These are phyloP conservation scores for Sciurus vulgaris DNA, from an alignment of 2,797 vertebrate genomes.

Conservation along the genomic window DNA sequence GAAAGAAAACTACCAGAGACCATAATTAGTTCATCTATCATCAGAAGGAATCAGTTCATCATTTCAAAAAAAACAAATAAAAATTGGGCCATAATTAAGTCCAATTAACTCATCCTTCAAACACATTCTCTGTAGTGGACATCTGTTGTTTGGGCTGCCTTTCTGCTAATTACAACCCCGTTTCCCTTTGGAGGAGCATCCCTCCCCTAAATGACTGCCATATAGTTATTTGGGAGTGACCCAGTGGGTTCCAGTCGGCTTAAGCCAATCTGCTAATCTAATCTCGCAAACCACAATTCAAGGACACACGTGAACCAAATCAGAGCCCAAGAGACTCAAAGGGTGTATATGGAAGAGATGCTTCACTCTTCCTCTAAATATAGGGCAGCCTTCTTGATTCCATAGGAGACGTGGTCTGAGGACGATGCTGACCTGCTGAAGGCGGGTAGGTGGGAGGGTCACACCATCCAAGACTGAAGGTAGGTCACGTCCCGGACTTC, in stretches of 20 bases:
- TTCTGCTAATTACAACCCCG: constrained; percentile 68
- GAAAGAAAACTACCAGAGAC: constrained; percentile 32
- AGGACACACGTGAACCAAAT: not conserved
- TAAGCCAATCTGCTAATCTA: not conserved
- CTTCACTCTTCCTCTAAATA: not conserved
- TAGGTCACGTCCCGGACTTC: not conserved
- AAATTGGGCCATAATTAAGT: constrained; percentile 78
- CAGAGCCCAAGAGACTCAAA: not conserved
- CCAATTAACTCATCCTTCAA: constrained; percentile 78
- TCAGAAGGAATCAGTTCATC: constrained; percentile 67
- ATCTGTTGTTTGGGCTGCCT: constrained; percentile 79
- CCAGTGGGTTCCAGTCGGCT: not conserved
- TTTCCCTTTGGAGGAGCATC: constrained; percentile 21
- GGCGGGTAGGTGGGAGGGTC: too few relatives aligned
- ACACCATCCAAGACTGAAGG: not conserved
- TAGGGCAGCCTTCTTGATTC: not conserved
- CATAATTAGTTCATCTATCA: constrained; percentile 64
- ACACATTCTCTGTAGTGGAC: constrained; percentile 65
- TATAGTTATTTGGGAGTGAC: constrained; percentile 44
- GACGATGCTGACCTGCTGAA: not conserved
- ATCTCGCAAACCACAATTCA: not conserved
- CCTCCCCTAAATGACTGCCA: not conserved
- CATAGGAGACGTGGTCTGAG: not conserved
- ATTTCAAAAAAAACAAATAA: constrained; percentile 76
- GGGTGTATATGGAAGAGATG: not conserved